Base-by-base conservation (phyloP, 2,797 vertebrate genomes). In the Tenualosa ilisha region DNA sequence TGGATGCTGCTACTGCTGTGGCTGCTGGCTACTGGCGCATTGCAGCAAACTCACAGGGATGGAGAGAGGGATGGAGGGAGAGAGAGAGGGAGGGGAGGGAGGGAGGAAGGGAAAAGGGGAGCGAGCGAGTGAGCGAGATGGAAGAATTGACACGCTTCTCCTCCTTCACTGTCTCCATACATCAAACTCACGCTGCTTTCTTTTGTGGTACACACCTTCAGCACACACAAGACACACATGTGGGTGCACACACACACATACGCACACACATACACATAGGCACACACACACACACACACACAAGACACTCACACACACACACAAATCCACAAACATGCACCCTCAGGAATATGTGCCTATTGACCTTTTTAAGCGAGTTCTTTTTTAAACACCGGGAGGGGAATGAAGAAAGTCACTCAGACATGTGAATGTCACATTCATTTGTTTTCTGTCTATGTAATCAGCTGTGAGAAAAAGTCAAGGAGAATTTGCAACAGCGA, bases 21-120 rank as follows among this genome's bases (percentile, higher is more conserved):
- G 91, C 91, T 92, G 90, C 86, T 91, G 88, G 90, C 92, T 92
- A 89, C 93, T 94, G 93, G 93, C 65, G 94, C 95, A 95, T 93
- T 95, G 95, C 95, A 95, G 95, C 93, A 94, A 93, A 94, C 88
- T 81, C 91, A 89, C 89, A 91, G 91, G 91, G 91, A 91, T 89
- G 88, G 90, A 89, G 88, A 56, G 75, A 83, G 81, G 31, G 59
- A 31, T 81, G 61, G 49, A 72, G 81, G 22, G 63, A 49, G 50
- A n/a, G 85, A 53, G 46, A 15, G 51, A 13, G 12, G 50, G 11
- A 51, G 50, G 50, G 53, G 53, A 54, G 53, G 53, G 83, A 82
- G 82, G 72, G 79, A 40, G 59, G 81, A 82, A 56, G 86, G 65
- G 49, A 49, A 61, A 61, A 75, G 15, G 85, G 12, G 72, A 61